Conservation (phyloP, 2,797 vertebrate genomes). For the Alectoris magna region DNA sequence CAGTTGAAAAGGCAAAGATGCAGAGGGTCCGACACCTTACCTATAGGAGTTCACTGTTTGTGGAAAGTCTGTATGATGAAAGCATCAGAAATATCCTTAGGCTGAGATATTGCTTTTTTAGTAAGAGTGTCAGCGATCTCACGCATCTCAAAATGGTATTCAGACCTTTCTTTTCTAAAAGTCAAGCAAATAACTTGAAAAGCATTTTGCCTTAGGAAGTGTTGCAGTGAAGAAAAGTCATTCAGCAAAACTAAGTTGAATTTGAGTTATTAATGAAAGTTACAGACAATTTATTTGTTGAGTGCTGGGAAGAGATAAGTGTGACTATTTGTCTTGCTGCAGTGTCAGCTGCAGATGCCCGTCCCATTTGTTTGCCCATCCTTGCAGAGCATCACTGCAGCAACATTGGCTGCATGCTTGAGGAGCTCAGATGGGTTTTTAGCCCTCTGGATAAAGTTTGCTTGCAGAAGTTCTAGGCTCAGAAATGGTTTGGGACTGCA, state of each 20-base stretch:
- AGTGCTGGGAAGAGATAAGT: neutral
- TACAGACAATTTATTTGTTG: neutral
- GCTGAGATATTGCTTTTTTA: neutral
- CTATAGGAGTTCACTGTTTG: neutral
- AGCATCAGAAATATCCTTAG: neutral
- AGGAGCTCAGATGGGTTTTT: neutral
- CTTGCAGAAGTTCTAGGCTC: neutral
- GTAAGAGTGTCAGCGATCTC: neutral
- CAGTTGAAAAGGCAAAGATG: neutral
- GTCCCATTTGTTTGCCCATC: no score
- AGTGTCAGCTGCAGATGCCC: neutral
- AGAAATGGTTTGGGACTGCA: neutral
- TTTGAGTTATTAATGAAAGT: neutral
- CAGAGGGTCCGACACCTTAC: neutral
- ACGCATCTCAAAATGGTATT: neutral
- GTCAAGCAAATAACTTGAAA: conserved; percentile 19
- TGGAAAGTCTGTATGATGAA: neutral
- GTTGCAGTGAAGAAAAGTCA: neutral
- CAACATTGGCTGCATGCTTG: neutral
- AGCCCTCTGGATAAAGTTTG: neutral
- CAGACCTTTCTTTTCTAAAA: neutral
- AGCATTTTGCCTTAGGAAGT: neutral
- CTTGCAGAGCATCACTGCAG: neutral
- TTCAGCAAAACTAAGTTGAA: neutral
- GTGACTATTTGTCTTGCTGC: neutral